phyloP scores from a whole-genome alignment of 2,888 invertebrate species.

The Dermolepida albohirtum region DNA sequence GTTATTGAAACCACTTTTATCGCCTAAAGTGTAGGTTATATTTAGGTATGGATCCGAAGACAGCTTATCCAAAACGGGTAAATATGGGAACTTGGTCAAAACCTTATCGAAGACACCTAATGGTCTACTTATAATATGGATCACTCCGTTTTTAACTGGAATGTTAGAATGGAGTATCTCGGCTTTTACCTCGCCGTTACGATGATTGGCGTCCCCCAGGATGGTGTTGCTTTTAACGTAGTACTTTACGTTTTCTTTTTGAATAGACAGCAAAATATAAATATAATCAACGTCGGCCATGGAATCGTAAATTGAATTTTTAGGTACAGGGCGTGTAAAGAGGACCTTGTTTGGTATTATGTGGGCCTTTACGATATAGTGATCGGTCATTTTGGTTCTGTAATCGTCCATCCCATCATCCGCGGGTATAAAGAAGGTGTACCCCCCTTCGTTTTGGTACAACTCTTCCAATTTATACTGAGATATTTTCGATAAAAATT shows the following conservation, averaged over 20 bases:
- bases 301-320: constrained; percentile 79
- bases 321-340: constrained; percentile 83
- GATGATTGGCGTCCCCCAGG: constrained; percentile 79
- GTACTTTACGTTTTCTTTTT: constrained; percentile 72
- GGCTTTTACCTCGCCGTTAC: constrained; percentile 82
- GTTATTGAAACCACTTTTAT: constrained; percentile 78
- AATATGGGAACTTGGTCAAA: constrained; percentile 86
- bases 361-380: constrained; percentile 86
- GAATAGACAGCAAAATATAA: constrained; percentile 81
- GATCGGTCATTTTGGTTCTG: constrained; percentile 75
- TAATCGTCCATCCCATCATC: constrained; percentile 83
- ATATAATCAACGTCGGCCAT: constrained; percentile 83
- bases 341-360: constrained; percentile 86
- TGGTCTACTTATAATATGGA: constrained; percentile 90
- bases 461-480: constrained; percentile 76
- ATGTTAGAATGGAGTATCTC: constrained; percentile 89
- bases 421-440: constrained; percentile 90
- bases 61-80: constrained; percentile 84
- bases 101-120: constrained; percentile 87
- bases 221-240: constrained; percentile 86
- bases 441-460: constrained; percentile 78
- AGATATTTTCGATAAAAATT: constrained; percentile 52
- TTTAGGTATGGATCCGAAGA: constrained; percentile 86
- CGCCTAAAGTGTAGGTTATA: constrained; percentile 79
- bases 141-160: constrained; percentile 90